A percentile compares a stretch with the other conserved stretches of the same genome.
Conservation (phyloP, 2,113 vertebrate species). For the Synchiropus splendidus region DNA sequence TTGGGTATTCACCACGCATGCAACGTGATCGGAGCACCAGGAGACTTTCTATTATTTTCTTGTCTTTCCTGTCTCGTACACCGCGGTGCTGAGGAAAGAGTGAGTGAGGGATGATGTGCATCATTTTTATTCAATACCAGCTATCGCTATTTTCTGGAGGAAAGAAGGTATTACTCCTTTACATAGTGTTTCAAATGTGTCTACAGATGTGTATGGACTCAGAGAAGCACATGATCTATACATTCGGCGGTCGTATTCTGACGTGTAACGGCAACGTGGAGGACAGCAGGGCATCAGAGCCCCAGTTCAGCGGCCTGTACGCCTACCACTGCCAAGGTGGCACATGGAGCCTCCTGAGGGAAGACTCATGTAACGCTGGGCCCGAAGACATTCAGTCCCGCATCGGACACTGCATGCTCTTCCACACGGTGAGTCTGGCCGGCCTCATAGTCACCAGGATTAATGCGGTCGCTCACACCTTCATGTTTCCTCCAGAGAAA, state of each 20-base stretch:
- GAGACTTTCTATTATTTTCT: no score
- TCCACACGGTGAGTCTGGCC: conserved; percentile 71
- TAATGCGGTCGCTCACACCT: background rate
- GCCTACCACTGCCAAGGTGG: conserved; percentile 86
- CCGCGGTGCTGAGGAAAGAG: no score
- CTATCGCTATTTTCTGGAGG: no score
- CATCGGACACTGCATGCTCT: conserved; percentile 98
- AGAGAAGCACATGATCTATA: conserved; percentile 99
- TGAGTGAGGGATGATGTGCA: no score
- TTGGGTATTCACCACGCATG: no score
- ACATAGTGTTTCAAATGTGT: no score
- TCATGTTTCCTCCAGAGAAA: conserved; percentile 73
- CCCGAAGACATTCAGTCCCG: conserved; percentile 96
- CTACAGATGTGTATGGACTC: conserved; percentile 98
- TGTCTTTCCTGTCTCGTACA: no score
- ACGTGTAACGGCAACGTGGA: conserved; percentile 93
- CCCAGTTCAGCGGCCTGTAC: conserved; percentile 94
- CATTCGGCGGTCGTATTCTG: conserved; percentile 92
- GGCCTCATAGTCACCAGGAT: background rate
- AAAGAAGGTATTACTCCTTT: no score
- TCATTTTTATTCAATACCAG: no score
- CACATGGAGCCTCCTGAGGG: conserved; percentile 87
- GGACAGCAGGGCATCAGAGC: conserved; percentile 88
- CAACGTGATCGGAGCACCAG: no score
- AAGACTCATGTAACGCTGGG: conserved; percentile 96